Percentiles rank a stretch among this genome's conserved stretches.
These are phyloP conservation scores for Mergus octosetaceus DNA, from an alignment of 2,797 vertebrate species.

Conservation along the genomic window DNA sequence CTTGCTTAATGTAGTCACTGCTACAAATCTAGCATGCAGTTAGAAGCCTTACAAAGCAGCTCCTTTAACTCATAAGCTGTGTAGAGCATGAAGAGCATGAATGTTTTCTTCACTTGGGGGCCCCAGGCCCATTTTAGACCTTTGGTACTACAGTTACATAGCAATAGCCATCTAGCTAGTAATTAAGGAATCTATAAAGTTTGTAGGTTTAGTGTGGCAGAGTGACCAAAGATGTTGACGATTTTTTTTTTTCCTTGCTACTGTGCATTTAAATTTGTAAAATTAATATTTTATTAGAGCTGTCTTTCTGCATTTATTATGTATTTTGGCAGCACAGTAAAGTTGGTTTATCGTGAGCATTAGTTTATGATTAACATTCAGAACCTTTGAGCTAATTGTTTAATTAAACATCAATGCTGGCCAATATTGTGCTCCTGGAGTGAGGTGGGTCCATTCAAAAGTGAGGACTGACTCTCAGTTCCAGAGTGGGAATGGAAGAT, in stretches of 20 bases:
- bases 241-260: background rate
- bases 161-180: background rate
- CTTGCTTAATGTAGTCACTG: background rate
- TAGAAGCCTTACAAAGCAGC: background rate
- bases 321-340: background rate
- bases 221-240: background rate
- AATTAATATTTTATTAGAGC: background rate
- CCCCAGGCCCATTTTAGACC: background rate
- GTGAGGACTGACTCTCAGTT: background rate
- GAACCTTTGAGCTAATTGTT: background rate
- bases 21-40: background rate
- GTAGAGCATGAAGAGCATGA: background rate
- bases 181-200: background rate
- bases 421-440: background rate
- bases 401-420: background rate
- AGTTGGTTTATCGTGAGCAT: background rate
- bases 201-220: background rate
- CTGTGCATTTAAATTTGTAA: background rate
- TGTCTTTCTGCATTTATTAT: background rate
- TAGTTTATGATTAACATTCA: background rate
- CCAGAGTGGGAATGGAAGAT: background rate
- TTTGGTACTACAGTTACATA: background rate
- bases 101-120: background rate
- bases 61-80: background rate
- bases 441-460: background rate